Evolutionary conservation across 2,113 vertebrate species (phyloP), one percentile per base, ranked within the genome.

Genomic region (Halichoeres trimaculatus): DNA sequence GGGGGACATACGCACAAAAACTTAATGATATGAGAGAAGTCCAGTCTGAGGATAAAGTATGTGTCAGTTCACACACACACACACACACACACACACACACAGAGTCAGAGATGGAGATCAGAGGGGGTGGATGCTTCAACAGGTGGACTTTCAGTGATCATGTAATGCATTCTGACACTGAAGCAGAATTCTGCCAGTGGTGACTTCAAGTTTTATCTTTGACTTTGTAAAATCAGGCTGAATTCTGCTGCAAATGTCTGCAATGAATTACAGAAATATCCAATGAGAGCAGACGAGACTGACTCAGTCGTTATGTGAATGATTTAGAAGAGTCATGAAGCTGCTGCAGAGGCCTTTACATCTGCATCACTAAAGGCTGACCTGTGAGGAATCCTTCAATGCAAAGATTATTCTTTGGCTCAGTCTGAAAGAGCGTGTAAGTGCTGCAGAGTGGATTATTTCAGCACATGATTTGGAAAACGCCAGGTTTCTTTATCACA

Each of bases 81-180:
- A 63, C 19, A n/a, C n/a, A n/a, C n/a, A n/a, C n/a, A n/a, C 65
- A 47, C 72, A 86, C 50, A 26, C 35, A 63, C 16, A 88, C 26
- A 63, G 16, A 88, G 69, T 43, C 36, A 87, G 58, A 76, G 66
- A 69, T 82, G 85, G 24, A 72, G 80, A 73, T 77, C 89, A 90
- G 78, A 86, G 73, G 78, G 76, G 81, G 86, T 67, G 47, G 61
- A 78, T 54, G 72, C n/a, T 54, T 70, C 26, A 58, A 67, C 43
- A 36, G 19, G 67, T 41, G 52, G 57, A 10, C 30, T 72, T 64
- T 40, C 26, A 22, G 26, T 57, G 75, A 20, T 56, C 52, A 78
- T 84, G 79, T 70, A 71, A 83, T 58, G 45, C 66, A 43, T 74
- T 26, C 58, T 34, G 78, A 68, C 70, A 78, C 10, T 53, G 68